phyloP scores from a whole-genome alignment of 2,797 vertebrate species.

The Antennarius maculatus region DNA sequence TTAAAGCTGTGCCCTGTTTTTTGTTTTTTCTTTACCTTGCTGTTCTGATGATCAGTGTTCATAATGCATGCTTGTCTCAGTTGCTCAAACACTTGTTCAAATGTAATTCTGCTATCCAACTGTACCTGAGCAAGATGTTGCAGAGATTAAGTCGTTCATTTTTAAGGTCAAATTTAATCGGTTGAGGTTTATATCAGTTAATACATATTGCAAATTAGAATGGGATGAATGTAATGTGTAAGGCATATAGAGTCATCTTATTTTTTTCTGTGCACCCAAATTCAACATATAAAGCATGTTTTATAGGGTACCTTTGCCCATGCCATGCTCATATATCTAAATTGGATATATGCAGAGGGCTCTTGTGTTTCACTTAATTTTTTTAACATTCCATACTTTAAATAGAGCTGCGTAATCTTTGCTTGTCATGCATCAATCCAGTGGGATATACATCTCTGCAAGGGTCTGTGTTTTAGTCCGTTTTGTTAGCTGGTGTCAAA shows the following conservation, averaged over 20 bases:
- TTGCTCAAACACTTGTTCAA: not conserved
- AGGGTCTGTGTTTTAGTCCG: slow-evolving; percentile 1
- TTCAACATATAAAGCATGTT: slow-evolving; percentile 5
- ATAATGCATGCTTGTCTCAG: no score
- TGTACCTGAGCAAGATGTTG: not conserved
- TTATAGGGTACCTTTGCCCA: slow-evolving; percentile 29
- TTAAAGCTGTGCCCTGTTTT: slow-evolving; percentile 1
- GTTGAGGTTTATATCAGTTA: slow-evolving; percentile 1
- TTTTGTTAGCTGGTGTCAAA: slow-evolving; percentile 2
- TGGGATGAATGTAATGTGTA: not conserved
- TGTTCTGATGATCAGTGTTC: not conserved
- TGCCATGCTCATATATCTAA: slow-evolving; percentile 9
- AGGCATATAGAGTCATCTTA: not conserved
- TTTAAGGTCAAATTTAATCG: not conserved
- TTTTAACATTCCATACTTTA: slow-evolving; percentile 22
- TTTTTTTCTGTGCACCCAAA: slow-evolving; percentile 5
- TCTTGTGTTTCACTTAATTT: not conserved
- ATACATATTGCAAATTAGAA: slow-evolving; percentile 1
- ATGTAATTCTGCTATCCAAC: slow-evolving; percentile 1
- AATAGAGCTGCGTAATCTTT: slow-evolving; percentile 6
- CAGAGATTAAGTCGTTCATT: not conserved
- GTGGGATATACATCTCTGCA: slow-evolving; percentile 1
- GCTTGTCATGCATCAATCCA: slow-evolving; percentile 6
- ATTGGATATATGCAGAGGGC: not conserved
- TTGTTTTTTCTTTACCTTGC: not conserved